A percentile compares a stretch with the other conserved stretches of the same genome.
Conservation (phyloP, 2,888 invertebrate species). For the Tipula lateralis region DNA sequence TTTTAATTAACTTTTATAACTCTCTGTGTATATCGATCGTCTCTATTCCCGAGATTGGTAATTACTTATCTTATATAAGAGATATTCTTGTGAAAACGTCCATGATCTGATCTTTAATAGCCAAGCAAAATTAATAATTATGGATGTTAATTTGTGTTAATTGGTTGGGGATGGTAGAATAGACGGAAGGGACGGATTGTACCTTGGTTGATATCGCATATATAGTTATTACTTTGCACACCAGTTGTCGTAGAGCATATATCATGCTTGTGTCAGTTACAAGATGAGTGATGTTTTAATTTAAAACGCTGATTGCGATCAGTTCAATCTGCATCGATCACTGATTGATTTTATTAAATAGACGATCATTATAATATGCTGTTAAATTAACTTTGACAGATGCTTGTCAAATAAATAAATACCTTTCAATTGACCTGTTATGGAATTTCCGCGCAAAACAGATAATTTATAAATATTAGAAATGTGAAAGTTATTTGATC, state of each 20-base stretch:
- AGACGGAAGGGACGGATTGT: not conserved
- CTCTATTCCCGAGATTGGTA: conserved; percentile 8
- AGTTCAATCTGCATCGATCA: no score
- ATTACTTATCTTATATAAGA: not conserved
- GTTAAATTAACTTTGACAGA: not conserved
- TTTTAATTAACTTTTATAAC: conserved; percentile 27
- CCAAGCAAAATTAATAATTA: not conserved
- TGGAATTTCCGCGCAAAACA: not conserved
- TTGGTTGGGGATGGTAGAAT: not conserved
- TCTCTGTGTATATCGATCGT: not conserved
- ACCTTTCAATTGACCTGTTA: not conserved
- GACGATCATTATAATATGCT: no score
- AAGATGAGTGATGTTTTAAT: not conserved
- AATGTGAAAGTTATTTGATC: not conserved
- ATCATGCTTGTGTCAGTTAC: not conserved
- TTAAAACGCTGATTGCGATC: not conserved
- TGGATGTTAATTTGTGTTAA: conserved; percentile 24
- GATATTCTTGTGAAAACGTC: not conserved
- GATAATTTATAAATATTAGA: not conserved
- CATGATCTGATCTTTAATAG: not conserved
- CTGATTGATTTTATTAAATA: not conserved
- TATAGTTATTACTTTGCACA: not conserved
- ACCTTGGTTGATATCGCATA: not conserved
- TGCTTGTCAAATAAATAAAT: not conserved
- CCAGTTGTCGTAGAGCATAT: not conserved